Percentiles rank a stretch among this genome's conserved stretches.
Evolutionary conservation across 2,888 invertebrate species (phyloP).

Genomic region (Pseudococcus longispinus): DNA sequence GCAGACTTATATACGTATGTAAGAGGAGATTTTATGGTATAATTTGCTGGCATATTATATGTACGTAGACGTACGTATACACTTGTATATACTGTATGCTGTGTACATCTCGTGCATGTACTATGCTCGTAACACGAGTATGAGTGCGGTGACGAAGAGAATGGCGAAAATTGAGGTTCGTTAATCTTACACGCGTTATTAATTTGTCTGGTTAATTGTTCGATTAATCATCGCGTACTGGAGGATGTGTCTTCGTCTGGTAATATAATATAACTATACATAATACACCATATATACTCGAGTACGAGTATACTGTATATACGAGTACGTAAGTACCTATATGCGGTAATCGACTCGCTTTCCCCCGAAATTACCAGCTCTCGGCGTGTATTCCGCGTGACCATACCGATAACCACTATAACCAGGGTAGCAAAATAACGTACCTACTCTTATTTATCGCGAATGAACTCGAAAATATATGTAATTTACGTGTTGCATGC

Average conservation of each 20-base stretch:
- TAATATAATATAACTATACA: no score
- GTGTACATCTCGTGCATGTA: no score
- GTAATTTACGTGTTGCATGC: conserved; percentile 8
- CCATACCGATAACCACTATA: background rate
- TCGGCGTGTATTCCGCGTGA: background rate
- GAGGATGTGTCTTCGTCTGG: background rate
- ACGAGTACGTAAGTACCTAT: background rate
- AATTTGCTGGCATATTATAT: background rate
- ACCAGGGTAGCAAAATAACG: background rate
- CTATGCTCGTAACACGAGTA: background rate
- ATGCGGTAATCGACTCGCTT: background rate
- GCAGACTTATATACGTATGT: background rate
- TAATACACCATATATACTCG: no score
- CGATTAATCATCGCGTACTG: background rate
- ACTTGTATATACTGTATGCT: no score
- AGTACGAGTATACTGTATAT: background rate
- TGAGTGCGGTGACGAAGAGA: background rate
- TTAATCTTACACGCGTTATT: background rate
- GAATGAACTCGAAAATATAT: background rate
- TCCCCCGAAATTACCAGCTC: background rate
- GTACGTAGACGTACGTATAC: no score
- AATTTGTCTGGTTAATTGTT: conserved; percentile 12
- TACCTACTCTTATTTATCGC: background rate
- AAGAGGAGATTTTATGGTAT: background rate
- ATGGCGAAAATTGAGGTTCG: background rate